phyloP scores from a whole-genome alignment of 1,140 invertebrate genomes.

The Tenebrio molitor region DNA sequence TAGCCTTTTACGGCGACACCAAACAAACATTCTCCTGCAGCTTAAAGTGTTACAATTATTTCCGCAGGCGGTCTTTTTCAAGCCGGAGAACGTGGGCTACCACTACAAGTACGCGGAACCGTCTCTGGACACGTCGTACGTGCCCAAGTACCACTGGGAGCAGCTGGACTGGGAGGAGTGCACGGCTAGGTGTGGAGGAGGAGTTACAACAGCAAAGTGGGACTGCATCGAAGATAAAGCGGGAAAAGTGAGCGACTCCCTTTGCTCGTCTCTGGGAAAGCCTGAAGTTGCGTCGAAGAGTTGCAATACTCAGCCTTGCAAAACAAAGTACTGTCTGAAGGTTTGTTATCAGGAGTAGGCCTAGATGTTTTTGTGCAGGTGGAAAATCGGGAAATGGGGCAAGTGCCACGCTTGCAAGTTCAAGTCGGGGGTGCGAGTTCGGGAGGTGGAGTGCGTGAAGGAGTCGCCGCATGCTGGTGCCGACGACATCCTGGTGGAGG shows the following conservation, averaged over 20 bases:
- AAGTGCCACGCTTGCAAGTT: conserved; percentile 68
- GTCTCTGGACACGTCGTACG: conserved; percentile 57
- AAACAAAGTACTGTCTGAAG: no score
- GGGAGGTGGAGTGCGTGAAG: conserved; percentile 68
- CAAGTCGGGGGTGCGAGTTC: conserved; percentile 64
- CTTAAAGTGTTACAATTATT: background rate
- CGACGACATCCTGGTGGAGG: conserved; percentile 67
- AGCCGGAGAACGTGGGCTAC: conserved; percentile 65
- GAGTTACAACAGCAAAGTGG: conserved; percentile 64
- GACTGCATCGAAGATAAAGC: conserved; percentile 67
- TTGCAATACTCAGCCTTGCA: conserved; percentile 68
- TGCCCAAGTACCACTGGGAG: conserved; percentile 69
- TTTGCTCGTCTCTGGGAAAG: conserved; percentile 64
- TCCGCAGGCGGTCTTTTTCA: conserved; percentile 66
- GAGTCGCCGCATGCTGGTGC: conserved; percentile 64
- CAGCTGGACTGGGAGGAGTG: conserved; percentile 68
- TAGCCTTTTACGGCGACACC: no score
- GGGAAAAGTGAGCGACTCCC: conserved; percentile 67
- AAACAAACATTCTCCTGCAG: no score
- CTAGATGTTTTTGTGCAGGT: conserved; percentile 65
- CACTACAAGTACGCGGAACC: conserved; percentile 66
- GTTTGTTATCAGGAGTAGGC: no score
- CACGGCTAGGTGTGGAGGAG: conserved; percentile 67
- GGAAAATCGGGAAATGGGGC: conserved; percentile 70
- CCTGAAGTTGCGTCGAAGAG: conserved; percentile 63